Base-by-base conservation (phyloP, 2,113 vertebrate species). In the Hypomesus transpacificus region DNA sequence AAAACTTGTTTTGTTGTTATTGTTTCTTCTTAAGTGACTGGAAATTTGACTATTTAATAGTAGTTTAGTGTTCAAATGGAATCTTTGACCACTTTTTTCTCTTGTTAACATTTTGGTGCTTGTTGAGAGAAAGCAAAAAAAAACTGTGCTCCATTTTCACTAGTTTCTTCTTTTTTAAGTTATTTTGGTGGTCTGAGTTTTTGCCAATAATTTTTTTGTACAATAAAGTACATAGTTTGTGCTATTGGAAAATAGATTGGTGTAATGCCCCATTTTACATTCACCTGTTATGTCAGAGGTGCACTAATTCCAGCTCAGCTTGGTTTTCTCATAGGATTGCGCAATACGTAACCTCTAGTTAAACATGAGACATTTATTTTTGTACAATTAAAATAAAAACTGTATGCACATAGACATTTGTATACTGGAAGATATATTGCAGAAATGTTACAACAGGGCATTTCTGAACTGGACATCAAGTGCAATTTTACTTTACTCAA, bases 191-290 rank as follows among this genome's bases (percentile, higher is more conserved):
- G 86, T 91, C 87, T 89, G 86, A 89, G 81, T 90, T 83, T 89
- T 88, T 88, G 89, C 89, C 90, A 92, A 91, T 91, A 91, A 93
- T 91, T 92, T 93, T 92, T 92, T 91, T 93, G 91, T 91, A 91
- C 87, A 93, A 91, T 93, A 93, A 93, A 93, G 89, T 91, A 92
- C 89, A n/a, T n/a, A n/a, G 89, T 93, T 93, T 92, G 90, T 91
- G 92, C 91, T 86, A 88, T 91, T 91, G 88, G 83, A 88, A 80
- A 87, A 87, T 70, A 82, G 11, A 18, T 67, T 7, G 1, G 39
- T 22, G 66, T 59, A 53, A 68, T 66, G 46, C 52, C 14, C 57
- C 34, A 65, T 73, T 59, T 46, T 24, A 22, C 18, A 46, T 46
- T 46, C 8, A 11, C 39, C 39, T n/a, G n/a, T 46, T 46, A 26